A percentile compares a stretch with the other conserved stretches of the same genome.
These are phyloP conservation scores for Oligia fasciuncula DNA, from an alignment of 2,888 invertebrate species.

Conservation along the genomic window DNA sequence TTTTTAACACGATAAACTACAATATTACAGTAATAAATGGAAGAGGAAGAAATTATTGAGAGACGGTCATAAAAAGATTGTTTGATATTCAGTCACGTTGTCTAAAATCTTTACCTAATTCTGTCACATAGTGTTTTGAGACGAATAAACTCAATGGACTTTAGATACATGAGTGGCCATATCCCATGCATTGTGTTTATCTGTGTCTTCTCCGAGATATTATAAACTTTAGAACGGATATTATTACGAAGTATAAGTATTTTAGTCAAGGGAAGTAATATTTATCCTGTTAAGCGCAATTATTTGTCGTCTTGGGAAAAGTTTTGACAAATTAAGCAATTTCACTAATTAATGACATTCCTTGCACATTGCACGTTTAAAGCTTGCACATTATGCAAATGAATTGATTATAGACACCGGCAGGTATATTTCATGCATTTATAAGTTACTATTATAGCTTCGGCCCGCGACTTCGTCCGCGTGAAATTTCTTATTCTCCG, in stretches of 20 bases:
- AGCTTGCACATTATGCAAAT: slow-evolving; percentile 41
- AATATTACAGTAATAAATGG: background rate
- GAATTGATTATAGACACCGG: background rate
- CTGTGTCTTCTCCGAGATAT: background rate
- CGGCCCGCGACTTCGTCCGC: too few species aligned
- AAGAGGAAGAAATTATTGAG: too few species aligned
- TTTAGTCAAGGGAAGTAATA: slow-evolving; percentile 13
- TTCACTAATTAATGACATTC: slow-evolving; percentile 21
- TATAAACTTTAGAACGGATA: background rate
- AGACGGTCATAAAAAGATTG: background rate
- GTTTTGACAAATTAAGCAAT: slow-evolving; percentile 19
- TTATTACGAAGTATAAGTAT: background rate
- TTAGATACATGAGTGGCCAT: background rate
- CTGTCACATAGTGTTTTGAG: background rate
- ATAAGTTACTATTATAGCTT: slow-evolving; percentile 7
- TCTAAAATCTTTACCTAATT: background rate
- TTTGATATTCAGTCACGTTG: background rate
- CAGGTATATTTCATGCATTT: slow-evolving; percentile 16
- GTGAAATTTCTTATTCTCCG: too few species aligned
- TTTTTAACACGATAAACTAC: background rate
- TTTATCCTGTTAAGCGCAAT: background rate
- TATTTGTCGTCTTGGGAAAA: slow-evolving; percentile 3
- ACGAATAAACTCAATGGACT: background rate
- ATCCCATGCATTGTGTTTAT: background rate
- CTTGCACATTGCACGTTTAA: slow-evolving; percentile 3